A percentile compares a stretch with the other conserved stretches of the same genome.
Conservation (phyloP, 1,140 invertebrate genomes). For the Batillaria attramentaria region DNA sequence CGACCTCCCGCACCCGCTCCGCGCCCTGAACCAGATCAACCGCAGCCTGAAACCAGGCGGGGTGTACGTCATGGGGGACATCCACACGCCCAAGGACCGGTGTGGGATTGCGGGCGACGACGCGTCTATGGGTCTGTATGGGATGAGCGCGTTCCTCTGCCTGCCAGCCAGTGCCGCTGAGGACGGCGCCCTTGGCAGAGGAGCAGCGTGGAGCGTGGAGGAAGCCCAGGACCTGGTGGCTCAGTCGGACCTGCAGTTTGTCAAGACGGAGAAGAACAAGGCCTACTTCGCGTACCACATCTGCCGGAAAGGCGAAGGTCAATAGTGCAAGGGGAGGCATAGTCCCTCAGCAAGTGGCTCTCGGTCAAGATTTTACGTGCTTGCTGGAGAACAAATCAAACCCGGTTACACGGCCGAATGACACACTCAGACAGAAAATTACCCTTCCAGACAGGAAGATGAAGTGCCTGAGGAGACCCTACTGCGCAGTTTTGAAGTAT, state of each 20-base stretch:
- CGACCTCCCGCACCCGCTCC: slow-evolving; percentile 25
- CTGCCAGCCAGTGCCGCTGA: slow-evolving; percentile 29
- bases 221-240: slow-evolving; percentile 13
- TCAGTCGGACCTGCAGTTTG: slow-evolving; percentile 5
- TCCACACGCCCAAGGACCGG: slow-evolving; percentile 23
- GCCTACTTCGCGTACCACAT: slow-evolving; percentile 27
- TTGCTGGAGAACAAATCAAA: no score
- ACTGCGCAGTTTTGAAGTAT: not conserved
- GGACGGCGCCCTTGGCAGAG: slow-evolving; percentile 2
- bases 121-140: slow-evolving; percentile 24
- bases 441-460: not conserved
- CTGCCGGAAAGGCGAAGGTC: not conserved
- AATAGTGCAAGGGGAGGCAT: not conserved
- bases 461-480: not conserved
- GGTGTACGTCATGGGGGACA: slow-evolving; percentile 24
- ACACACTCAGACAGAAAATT: not conserved
- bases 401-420: not conserved
- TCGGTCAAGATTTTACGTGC: no score
- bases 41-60: slow-evolving; percentile 15
- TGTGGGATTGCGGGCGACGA: slow-evolving; percentile 16
- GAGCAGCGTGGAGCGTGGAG: slow-evolving; percentile 29
- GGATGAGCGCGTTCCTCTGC: slow-evolving; percentile 32
- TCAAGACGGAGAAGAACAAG: not conserved
- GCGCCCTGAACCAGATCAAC: slow-evolving; percentile 20
- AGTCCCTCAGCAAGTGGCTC: no score